Evolutionary conservation across 2,888 invertebrate species (phyloP), one percentile per base, ranked within the genome.

Genomic region (Torymus auratus): DNA sequence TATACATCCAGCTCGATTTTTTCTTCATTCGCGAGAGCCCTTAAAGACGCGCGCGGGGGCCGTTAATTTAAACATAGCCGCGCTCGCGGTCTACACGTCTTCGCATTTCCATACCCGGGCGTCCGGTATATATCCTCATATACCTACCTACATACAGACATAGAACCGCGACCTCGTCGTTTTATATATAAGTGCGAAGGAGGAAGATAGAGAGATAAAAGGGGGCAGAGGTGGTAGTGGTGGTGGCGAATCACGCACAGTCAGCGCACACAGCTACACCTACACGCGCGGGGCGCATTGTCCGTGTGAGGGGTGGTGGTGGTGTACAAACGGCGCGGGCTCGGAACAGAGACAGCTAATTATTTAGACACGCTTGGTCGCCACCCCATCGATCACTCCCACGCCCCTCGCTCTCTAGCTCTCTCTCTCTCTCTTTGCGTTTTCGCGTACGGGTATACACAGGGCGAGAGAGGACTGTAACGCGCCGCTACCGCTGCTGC

Each of bases 331-430:
- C 89, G 89, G 88, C 83, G 86, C 85, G 87, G 88, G 87, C 86
- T 87, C 87, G 87, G 85, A 85, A 88, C 86, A 88, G 88, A 89
- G 90, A 90, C 90, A 90, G 90, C 90, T 90, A 90, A 90, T 90
- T 90, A 90, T 90, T 90, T 90, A 90, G 90, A 90, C 88, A 90
- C 90, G 90, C 88, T 88, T 86, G 89, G 89, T 89, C 88, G 88
- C 89, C 88, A 88, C 86, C 88, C 89, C 88, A 89, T 89, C 89
- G 88, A 89, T 90, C 90, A 89, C 88, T 84, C 85, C 85, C 87
- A 83, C 87, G 83, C 84, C 80, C 85, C 78, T 60, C 79, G 83
- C 81, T 28, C 72, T 65, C 81, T 55, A 70, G 55, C 79, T 78
- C 70, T 58, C 77, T 78, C 75, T 28, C 82, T 61, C 74, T 41